phyloP scores from a whole-genome alignment of 2,113 vertebrate species.

The Alosa alosa region DNA sequence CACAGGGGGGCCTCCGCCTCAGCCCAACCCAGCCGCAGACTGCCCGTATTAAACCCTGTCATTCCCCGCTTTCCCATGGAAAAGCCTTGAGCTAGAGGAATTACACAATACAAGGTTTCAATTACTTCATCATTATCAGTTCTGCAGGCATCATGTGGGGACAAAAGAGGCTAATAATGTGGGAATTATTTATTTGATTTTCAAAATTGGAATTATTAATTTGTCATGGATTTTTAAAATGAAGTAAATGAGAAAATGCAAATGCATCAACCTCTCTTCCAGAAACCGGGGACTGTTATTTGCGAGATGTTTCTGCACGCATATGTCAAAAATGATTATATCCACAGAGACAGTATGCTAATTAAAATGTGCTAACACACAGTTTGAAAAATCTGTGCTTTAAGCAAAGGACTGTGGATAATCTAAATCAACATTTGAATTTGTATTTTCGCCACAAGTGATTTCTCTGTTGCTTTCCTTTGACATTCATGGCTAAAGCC shows the following conservation, averaged over 20 bases:
- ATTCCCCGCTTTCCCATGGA: conserved; percentile 29
- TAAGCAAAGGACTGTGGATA: neutral
- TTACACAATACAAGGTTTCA: conserved; percentile 10
- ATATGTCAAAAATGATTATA: neutral
- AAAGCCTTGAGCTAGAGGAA: conserved; percentile 35
- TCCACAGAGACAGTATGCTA: neutral
- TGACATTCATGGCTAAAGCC: neutral
- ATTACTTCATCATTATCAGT: conserved; percentile 7
- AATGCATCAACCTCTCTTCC: neutral
- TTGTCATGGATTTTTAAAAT: neutral
- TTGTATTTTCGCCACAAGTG: neutral
- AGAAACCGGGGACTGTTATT: neutral
- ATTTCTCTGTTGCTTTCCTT: neutral
- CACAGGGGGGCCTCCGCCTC: conserved; percentile 31
- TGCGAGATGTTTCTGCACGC: neutral
- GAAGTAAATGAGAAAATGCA: neutral
- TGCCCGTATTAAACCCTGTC: conserved; percentile 32
- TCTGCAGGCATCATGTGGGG: neutral
- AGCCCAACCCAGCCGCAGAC: conserved; percentile 23
- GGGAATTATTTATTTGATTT: conserved; percentile 8
- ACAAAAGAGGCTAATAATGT: conserved; percentile 3
- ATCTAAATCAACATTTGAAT: neutral
- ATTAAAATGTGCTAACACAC: neutral
- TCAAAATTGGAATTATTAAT: neutral
- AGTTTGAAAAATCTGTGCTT: neutral